Conservation (phyloP, 2,113 vertebrate species). For the Bujurquina vittata region DNA sequence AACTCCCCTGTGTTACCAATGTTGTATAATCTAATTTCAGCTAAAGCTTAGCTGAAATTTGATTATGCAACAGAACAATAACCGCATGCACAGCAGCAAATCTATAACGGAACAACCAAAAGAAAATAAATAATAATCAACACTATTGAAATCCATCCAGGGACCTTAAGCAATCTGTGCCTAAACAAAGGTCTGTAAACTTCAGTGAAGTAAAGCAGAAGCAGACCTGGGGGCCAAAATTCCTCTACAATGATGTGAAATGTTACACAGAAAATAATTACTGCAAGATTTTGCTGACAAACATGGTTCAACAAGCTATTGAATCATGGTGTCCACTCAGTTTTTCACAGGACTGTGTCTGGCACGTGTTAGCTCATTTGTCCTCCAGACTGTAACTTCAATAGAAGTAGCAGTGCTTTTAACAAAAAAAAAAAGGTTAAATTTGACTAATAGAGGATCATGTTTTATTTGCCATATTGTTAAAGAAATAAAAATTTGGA, state of each 20-base stretch:
- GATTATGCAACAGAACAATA: background rate
- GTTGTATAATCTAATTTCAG: background rate
- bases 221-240: no score
- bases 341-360: no score
- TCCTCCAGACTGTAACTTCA: slow-evolving; percentile 13
- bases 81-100: background rate
- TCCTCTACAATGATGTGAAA: no score
- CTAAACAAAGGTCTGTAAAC: no score
- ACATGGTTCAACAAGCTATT: background rate
- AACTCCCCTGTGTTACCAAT: background rate
- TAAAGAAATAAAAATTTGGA: background rate
- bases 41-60: background rate
- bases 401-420: background rate
- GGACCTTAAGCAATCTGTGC: no score
- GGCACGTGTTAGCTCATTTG: background rate
- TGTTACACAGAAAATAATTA: no score
- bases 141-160: no score
- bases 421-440: background rate
- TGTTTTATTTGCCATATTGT: background rate
- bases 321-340: background rate
- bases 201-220: no score
- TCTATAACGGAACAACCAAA: no score
- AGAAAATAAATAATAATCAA: no score
- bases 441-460: background rate
- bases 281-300: background rate